Percentiles rank a stretch among this genome's conserved stretches.
Evolutionary conservation across 2,888 invertebrate species (phyloP).

Genomic region (Euzophera pinguis): DNA sequence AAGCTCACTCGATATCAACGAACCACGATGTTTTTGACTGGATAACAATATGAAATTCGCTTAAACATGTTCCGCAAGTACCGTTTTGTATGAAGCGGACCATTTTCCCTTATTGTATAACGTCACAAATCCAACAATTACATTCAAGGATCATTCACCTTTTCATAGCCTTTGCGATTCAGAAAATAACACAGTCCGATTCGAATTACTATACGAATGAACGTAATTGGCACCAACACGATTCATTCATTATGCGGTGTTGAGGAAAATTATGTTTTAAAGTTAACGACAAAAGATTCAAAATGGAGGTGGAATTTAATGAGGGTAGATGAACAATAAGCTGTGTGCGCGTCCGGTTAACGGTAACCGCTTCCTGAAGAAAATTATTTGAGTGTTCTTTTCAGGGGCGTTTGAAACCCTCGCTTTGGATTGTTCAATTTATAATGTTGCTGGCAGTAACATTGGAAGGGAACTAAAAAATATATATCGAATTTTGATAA

Average conservation of each 20-base stretch:
- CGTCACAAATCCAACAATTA: too few species aligned
- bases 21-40: too few species aligned
- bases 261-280: background rate
- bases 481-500: too few species aligned
- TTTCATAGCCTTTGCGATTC: background rate
- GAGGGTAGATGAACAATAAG: slow-evolving; percentile 36
- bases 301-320: background rate
- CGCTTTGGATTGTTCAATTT: background rate
- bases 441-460: too few species aligned
- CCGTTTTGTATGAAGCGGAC: too few species aligned
- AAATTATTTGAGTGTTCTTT: background rate
- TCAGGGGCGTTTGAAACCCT: background rate
- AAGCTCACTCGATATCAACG: too few species aligned
- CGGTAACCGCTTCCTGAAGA: slow-evolving; percentile 41
- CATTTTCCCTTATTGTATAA: too few species aligned
- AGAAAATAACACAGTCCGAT: background rate
- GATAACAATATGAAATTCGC: too few species aligned
- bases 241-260: background rate
- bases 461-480: too few species aligned
- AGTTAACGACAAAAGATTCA: background rate
- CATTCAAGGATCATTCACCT: background rate
- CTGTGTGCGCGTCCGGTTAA: slow-evolving; percentile 36
- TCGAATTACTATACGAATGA: slow-evolving; percentile 1
- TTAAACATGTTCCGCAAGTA: too few species aligned
- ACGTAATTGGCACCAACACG: background rate